Evolutionary conservation across 2,888 invertebrate genomes (phyloP).

Genomic region (Deladenus siricidicola): DNA sequence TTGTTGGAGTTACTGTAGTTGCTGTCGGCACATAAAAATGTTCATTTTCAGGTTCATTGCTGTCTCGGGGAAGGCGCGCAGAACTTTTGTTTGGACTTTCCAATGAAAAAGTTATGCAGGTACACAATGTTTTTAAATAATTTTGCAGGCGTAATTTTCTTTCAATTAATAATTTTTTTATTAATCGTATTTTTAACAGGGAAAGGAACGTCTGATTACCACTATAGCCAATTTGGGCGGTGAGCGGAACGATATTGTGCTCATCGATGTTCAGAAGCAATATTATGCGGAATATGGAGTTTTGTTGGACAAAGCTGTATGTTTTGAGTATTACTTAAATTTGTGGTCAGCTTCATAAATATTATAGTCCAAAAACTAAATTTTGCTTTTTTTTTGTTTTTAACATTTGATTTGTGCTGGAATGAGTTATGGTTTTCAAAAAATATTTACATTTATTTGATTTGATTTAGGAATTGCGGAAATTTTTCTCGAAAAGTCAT

Average conservation of each 20-base stretch:
- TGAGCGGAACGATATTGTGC: slow-evolving; percentile 5
- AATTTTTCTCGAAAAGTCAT: slow-evolving; percentile 13
- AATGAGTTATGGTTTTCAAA: neutral
- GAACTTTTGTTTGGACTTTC: too few species aligned
- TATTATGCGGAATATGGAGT: slow-evolving; percentile 10
- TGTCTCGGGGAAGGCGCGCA: too few species aligned
- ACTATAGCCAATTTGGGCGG: slow-evolving; percentile 10
- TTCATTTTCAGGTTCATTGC: too few species aligned
- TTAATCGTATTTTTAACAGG: slow-evolving; percentile 3
- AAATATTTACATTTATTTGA: too few species aligned
- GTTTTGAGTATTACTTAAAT: neutral
- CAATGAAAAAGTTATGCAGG: neutral
- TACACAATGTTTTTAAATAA: neutral
- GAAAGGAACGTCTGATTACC: slow-evolving; percentile 3
- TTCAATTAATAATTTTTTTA: neutral
- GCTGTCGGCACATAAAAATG: too few species aligned
- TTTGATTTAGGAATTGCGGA: slow-evolving; percentile 8
- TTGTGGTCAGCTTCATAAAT: neutral
- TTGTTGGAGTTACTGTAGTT: too few species aligned
- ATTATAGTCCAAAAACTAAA: neutral
- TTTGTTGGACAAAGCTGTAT: slow-evolving; percentile 8
- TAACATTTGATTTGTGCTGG: neutral
- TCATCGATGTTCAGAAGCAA: slow-evolving; percentile 12
- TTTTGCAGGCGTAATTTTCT: neutral
- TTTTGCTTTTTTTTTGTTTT: neutral